Evolutionary conservation across 2,888 invertebrate species (phyloP), one percentile per base, ranked within the genome.

Genomic region (Caenorhabditis sp.): DNA sequence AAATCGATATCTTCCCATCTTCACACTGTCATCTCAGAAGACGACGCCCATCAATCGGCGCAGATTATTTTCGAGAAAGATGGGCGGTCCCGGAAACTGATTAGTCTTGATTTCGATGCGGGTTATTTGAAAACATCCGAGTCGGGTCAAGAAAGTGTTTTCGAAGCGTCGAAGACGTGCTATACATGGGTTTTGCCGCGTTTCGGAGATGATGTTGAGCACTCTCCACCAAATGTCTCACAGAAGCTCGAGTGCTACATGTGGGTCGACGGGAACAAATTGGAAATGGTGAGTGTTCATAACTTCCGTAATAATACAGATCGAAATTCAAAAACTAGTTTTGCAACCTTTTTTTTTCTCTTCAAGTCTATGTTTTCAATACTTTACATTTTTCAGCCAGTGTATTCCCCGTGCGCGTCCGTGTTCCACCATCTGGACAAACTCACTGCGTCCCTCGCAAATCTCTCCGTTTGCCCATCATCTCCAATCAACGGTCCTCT

Each of bases 401-500:
- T 82, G n/a, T 82, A 77, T 41, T 77, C 82, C n/a, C 77, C 82
- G 56, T 82, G 82, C 31, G 75, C 70, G 5, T 63, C 82, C 24
- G 75, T 82, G 16, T 73, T 77, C 68, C 72, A 82, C 38, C 51
- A 77, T 22, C 68, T 75, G n/a, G 77, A 77, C 28, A 77, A 68
- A 47, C 63, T 82, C 12, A 47, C 81, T 22, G 54, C 69, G 14
- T 69, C 75, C 35, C 69, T 81, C 26, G 16, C 14, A 26, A 26
- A 24, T 26, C 7, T 47, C 19, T 44, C 28, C 28, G 28, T n/a
- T 41, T 14, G 59, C 68, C 22, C 47, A 47, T 19, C 47, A 47
- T 64, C 69, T 16, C 75, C 82, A 7, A 66, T 6, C 2, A 66
- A 69, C 58, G 64, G 63, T 12, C 59, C 68, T 22, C 77, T 79